These are phyloP conservation scores for Pemphredon lugubris DNA, from an alignment of 2,888 invertebrate species.

Conservation along the genomic window DNA sequence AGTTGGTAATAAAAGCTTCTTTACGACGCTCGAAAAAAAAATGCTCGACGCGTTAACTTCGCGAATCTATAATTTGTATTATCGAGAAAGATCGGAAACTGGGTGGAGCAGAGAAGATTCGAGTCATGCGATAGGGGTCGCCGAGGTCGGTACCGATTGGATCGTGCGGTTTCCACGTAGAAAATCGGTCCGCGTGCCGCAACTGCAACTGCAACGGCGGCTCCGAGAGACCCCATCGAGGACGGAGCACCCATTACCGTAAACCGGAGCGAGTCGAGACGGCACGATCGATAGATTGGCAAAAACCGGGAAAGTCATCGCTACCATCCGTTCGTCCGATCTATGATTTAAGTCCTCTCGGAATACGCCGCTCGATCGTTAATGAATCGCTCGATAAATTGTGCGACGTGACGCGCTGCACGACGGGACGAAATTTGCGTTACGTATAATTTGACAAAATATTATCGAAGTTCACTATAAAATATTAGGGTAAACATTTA, in stretches of 20 bases:
- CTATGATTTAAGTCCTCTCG: slow-evolving; percentile 45
- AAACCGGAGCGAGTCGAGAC: slow-evolving; percentile 41
- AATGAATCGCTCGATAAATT: slow-evolving; percentile 33
- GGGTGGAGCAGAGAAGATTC: slow-evolving; percentile 28
- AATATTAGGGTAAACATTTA: too few species aligned
- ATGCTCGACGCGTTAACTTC: too few species aligned
- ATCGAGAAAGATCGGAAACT: slow-evolving; percentile 40
- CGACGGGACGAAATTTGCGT: too few species aligned
- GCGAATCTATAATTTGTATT: slow-evolving; percentile 18
- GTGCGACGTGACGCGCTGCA: background rate
- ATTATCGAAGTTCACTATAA: too few species aligned
- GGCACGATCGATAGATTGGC: slow-evolving; percentile 54
- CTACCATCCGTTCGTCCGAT: slow-evolving; percentile 28
- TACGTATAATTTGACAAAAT: too few species aligned
- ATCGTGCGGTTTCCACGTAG: slow-evolving; percentile 67
- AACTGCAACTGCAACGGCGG: slow-evolving; percentile 56
- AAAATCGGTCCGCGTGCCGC: slow-evolving; percentile 65
- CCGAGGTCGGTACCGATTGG: slow-evolving; percentile 57
- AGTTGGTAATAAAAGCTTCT: too few species aligned
- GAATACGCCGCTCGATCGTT: slow-evolving; percentile 21
- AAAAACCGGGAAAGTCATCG: slow-evolving; percentile 58
- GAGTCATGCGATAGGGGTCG: slow-evolving; percentile 57
- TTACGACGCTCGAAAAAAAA: too few species aligned
- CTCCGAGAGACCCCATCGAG: slow-evolving; percentile 19
- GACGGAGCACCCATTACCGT: slow-evolving; percentile 51